phyloP scores from a whole-genome alignment of 2,888 invertebrate genomes.

The Nasonovia ribisnigri region DNA sequence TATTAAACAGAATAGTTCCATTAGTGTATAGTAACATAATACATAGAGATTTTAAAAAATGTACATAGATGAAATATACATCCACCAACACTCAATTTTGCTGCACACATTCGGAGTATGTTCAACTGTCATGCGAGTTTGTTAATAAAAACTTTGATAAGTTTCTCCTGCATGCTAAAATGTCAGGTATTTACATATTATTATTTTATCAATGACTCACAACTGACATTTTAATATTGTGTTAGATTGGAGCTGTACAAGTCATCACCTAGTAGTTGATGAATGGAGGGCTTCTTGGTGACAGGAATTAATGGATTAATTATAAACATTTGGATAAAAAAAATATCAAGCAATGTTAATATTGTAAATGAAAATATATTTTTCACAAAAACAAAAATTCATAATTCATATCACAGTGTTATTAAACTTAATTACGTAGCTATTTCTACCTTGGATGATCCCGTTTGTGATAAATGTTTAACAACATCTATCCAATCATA shows the following conservation, averaged over 20 bases:
- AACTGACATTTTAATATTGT: slow-evolving; percentile 63
- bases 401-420: slow-evolving; percentile 64
- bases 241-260: slow-evolving; percentile 75
- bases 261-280: slow-evolving; percentile 75
- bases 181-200: slow-evolving; percentile 63
- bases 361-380: slow-evolving; percentile 69
- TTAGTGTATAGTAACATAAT: background rate
- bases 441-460: slow-evolving; percentile 69
- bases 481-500: slow-evolving; percentile 97
- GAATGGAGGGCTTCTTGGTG: slow-evolving; percentile 74
- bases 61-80: slow-evolving; percentile 45
- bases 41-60: background rate
- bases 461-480: slow-evolving; percentile 92
- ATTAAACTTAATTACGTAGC: slow-evolving; percentile 33
- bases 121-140: slow-evolving; percentile 68
- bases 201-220: background rate
- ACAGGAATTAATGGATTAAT: slow-evolving; percentile 67
- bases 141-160: slow-evolving; percentile 69
- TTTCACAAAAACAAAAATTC: slow-evolving; percentile 59
- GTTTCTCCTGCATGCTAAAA: slow-evolving; percentile 68
- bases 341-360: slow-evolving; percentile 66
- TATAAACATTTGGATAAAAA: background rate
- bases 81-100: slow-evolving; percentile 44
- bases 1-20: slow-evolving; percentile 59
- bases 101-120: slow-evolving; percentile 46